A percentile compares a stretch with the other conserved stretches of the same genome.
These are phyloP conservation scores for Poeciliopsis presidionis DNA, from an alignment of 2,797 vertebrate genomes.

Conservation along the genomic window DNA sequence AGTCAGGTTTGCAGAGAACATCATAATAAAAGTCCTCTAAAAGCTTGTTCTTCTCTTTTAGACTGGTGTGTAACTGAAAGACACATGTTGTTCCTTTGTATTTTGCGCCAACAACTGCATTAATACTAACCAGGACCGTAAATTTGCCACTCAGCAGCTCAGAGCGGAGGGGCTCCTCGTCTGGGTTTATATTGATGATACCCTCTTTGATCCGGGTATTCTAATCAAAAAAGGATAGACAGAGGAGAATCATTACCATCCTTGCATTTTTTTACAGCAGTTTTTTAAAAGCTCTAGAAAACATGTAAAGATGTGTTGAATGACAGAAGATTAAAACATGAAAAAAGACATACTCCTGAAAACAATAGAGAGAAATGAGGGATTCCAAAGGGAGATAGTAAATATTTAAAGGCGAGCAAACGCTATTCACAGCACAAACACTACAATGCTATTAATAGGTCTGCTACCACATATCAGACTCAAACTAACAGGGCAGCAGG, in stretches of 20 bases:
- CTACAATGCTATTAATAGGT: not conserved
- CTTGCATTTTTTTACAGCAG: not conserved
- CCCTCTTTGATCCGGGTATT: constrained; percentile 89
- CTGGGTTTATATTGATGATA: constrained; percentile 86
- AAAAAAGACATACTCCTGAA: not conserved
- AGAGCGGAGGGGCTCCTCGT: constrained; percentile 85
- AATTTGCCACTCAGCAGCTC: constrained; percentile 87
- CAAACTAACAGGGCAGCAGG: not conserved
- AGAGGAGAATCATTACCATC: not conserved
- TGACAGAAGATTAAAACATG: not conserved
- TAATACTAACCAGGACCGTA: constrained; percentile 85
- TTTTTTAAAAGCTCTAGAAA: not conserved
- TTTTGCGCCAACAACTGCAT: not conserved
- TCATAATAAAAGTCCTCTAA: not conserved
- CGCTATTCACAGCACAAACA: not conserved
- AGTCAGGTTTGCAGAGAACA: not conserved
- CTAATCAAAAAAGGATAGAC: constrained; percentile 53
- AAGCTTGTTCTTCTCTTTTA: not conserved
- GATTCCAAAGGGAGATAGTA: not conserved
- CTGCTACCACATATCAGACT: constrained; percentile 1
- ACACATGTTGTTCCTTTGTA: not conserved
- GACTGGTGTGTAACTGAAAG: not conserved
- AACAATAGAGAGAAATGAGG: not conserved
- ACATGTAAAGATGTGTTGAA: not conserved
- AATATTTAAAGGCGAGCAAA: not conserved